Conservation (phyloP, 2,888 invertebrate genomes). For the Cartodere bifasciata region DNA sequence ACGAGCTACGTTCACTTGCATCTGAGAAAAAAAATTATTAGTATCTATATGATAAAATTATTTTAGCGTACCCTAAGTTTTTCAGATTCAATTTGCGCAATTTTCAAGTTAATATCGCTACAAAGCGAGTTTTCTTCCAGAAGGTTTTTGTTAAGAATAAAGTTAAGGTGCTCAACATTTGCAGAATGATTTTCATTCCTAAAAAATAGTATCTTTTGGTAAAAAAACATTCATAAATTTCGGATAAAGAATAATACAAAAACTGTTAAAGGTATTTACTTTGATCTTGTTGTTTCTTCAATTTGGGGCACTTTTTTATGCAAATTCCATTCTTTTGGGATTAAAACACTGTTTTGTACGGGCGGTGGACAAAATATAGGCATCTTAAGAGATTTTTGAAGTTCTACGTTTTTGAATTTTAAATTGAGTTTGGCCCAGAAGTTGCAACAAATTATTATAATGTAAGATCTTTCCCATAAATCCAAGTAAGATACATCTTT, state of each 20-base stretch:
- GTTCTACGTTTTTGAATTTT: constrained; percentile 19
- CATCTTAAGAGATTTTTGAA: constrained; percentile 20
- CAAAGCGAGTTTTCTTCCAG: constrained; percentile 36
- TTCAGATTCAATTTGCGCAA: constrained; percentile 34
- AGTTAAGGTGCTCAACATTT: constrained; percentile 16
- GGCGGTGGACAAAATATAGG: constrained; percentile 30
- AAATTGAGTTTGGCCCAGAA: constrained; percentile 37
- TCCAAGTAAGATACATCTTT: constrained; percentile 44
- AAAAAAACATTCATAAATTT: too few relatives aligned
- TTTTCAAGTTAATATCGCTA: constrained; percentile 41
- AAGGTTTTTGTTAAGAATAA: constrained; percentile 22
- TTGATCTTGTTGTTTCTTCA: too few relatives aligned
- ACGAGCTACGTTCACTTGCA: constrained; percentile 39
- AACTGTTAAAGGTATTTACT: too few relatives aligned
- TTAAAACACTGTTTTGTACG: constrained; percentile 31
- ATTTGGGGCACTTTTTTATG: too few relatives aligned
- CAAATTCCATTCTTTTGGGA: constrained; percentile 30
- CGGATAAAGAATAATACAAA: too few relatives aligned
- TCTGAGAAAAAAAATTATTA: constrained; percentile 31
- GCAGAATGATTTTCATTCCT: too few relatives aligned
- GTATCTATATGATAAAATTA: constrained; percentile 3
- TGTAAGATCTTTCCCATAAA: constrained; percentile 32
- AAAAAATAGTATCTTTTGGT: too few relatives aligned
- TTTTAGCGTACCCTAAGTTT: constrained; percentile 25
- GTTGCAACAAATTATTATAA: constrained; percentile 44